These are phyloP conservation scores for Picus viridis DNA, from an alignment of 2,797 vertebrate species.

Conservation along the genomic window DNA sequence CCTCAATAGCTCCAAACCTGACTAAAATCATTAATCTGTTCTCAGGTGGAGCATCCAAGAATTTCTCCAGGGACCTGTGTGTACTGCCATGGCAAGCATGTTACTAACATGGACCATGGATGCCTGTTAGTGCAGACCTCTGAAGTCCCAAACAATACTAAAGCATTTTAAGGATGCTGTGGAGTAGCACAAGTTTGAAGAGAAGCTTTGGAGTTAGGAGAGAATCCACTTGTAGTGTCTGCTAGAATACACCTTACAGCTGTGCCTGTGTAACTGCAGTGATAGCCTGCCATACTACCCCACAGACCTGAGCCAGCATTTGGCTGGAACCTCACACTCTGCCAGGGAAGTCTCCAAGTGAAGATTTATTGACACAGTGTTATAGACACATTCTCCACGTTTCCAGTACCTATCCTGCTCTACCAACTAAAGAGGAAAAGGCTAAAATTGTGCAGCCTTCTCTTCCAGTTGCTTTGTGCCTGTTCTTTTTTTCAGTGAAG, in stretches of 20 bases:
- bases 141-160: neutral
- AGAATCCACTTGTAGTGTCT: neutral
- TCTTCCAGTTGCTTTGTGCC: neutral
- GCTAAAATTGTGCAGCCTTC: neutral
- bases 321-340: neutral
- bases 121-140: neutral
- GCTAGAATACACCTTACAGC: neutral
- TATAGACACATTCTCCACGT: neutral
- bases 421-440: neutral
- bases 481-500: neutral
- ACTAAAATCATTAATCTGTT: neutral
- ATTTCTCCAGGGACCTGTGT: neutral
- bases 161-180: neutral
- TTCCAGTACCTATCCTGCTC: neutral
- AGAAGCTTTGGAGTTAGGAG: neutral
- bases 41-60: neutral
- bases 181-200: neutral
- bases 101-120: neutral
- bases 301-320: accelerated
- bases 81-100: neutral
- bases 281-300: neutral
- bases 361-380: neutral
- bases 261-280: neutral
- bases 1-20: neutral
- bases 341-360: neutral